These are phyloP conservation scores for Aratinga solstitialis DNA, from an alignment of 2,797 vertebrate genomes.

Conservation along the genomic window DNA sequence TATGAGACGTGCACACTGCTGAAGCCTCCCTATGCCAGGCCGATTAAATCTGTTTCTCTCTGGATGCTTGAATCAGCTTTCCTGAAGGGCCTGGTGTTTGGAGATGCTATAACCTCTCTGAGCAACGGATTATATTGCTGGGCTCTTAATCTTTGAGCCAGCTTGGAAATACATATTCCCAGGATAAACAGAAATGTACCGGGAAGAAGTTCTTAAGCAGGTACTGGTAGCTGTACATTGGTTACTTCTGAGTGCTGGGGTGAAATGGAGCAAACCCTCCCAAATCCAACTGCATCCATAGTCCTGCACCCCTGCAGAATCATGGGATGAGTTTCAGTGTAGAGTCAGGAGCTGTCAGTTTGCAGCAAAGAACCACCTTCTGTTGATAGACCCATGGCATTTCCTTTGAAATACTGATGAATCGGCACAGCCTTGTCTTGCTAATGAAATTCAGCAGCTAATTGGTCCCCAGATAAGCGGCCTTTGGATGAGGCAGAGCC, in stretches of 20 bases:
- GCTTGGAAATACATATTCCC: not conserved
- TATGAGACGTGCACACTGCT: not conserved
- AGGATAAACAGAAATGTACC: not conserved
- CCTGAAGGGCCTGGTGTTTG: not conserved
- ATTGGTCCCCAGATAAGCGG: not conserved
- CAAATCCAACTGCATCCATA: not conserved
- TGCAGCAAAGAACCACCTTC: not conserved
- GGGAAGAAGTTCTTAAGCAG: not conserved
- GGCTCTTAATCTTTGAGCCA: not conserved
- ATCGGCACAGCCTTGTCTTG: rapidly evolving
- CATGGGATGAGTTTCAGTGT: not conserved
- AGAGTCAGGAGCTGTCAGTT: not conserved
- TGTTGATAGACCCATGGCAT: rapidly evolving
- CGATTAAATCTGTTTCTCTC: not conserved
- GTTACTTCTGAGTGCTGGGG: not conserved
- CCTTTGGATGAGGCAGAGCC: not conserved
- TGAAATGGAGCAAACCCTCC: not conserved
- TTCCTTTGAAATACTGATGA: not conserved
- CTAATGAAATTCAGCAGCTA: not conserved
- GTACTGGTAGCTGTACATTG: rapidly evolving
- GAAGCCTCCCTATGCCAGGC: rapidly evolving
- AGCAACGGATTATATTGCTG: not conserved
- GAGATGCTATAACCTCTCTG: not conserved
- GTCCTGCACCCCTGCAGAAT: not conserved
- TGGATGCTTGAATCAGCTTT: not conserved